These are phyloP conservation scores for Zelostemma sp. DNA, from an alignment of 1,140 invertebrate species.

Conservation along the genomic window DNA sequence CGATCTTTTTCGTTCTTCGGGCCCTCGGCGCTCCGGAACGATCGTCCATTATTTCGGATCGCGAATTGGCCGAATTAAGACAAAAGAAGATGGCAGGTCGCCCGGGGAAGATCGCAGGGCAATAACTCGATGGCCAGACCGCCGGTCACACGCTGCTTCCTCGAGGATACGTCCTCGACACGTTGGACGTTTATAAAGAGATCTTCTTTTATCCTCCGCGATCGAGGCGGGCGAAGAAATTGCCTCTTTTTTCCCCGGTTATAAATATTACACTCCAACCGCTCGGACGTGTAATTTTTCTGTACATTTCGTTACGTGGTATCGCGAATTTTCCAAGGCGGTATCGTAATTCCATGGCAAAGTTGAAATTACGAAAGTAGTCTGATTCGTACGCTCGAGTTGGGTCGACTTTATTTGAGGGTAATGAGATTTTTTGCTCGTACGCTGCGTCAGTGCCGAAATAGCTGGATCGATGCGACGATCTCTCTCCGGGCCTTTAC, in stretches of 20 bases:
- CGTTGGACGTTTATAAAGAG: constrained; percentile 4
- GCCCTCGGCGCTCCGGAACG: constrained; percentile 5
- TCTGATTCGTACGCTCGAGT: too few relatives aligned
- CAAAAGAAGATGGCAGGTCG: constrained; percentile 19
- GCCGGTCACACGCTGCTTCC: not conserved
- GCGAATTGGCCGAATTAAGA: constrained; percentile 34
- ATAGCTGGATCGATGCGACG: constrained; percentile 26
- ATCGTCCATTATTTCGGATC: constrained; percentile 33
- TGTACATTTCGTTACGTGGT: too few relatives aligned
- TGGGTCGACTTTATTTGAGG: too few relatives aligned
- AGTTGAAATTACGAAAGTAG: too few relatives aligned
- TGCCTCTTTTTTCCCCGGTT: not conserved
- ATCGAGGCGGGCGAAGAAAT: not conserved
- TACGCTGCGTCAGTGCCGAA: not conserved
- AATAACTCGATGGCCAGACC: constrained; percentile 21
- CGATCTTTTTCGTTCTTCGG: constrained; percentile 15
- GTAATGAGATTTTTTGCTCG: constrained; percentile 1
- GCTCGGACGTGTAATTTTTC: too few relatives aligned
- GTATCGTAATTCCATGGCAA: too few relatives aligned
- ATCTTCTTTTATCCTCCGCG: constrained; percentile 1
- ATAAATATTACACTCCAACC: too few relatives aligned
- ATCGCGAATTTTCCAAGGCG: too few relatives aligned
- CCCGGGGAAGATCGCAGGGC: constrained; percentile 14
- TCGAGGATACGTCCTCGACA: constrained; percentile 5
- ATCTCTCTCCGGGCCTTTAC: constrained; percentile 49